Conservation (phyloP, 2,888 invertebrate species). For the Tetheella fluctuosa region DNA sequence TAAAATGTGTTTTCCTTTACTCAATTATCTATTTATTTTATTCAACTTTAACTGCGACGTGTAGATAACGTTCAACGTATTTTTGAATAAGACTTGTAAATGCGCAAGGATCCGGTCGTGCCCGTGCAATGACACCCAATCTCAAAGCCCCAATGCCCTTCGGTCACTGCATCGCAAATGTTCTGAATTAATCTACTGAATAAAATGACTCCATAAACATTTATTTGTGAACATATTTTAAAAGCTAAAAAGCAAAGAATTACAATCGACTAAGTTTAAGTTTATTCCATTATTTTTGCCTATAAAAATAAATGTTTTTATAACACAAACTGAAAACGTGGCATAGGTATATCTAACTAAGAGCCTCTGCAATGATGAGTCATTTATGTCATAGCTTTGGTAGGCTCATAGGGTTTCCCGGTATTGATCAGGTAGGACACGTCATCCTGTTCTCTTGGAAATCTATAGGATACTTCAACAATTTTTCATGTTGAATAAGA, state of each 20-base stretch:
- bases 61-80: background rate
- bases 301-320: too few relatives aligned
- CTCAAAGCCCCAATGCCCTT: constrained; percentile 29
- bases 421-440: constrained; percentile 60
- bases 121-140: constrained; percentile 32
- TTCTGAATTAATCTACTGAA: constrained; percentile 27
- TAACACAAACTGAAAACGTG: too few relatives aligned
- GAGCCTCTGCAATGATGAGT: constrained; percentile 18
- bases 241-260: background rate
- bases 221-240: constrained; percentile 2
- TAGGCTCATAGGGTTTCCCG: constrained; percentile 52
- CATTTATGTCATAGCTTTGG: constrained; percentile 32
- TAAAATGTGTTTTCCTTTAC: too few relatives aligned
- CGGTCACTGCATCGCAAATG: constrained; percentile 45
- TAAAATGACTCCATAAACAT: constrained; percentile 19
- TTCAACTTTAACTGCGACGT: background rate
- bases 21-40: too few relatives aligned
- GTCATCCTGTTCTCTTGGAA: constrained; percentile 50
- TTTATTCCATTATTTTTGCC: too few relatives aligned
- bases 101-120: constrained; percentile 5
- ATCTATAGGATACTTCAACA: constrained; percentile 27
- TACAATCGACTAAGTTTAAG: too few relatives aligned
- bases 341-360: background rate
- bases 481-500: background rate
- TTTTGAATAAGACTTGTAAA: background rate